Percentiles rank a stretch among this genome's conserved stretches.
Evolutionary conservation across 2,797 vertebrate species (phyloP).

Genomic region (Nasua narica): DNA sequence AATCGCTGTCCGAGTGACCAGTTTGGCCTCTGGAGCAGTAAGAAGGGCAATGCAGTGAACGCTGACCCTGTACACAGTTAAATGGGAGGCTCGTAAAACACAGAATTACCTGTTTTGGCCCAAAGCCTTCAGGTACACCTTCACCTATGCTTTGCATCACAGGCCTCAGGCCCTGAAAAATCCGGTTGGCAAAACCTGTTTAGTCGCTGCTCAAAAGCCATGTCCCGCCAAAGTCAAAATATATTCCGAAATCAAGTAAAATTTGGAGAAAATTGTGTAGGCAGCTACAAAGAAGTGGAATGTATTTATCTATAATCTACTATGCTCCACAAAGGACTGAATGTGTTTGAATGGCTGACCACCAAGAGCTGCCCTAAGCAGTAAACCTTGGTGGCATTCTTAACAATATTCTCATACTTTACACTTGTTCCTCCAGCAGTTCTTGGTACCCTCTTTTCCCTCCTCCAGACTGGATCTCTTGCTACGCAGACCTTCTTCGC

Average conservation of each 20-base stretch:
- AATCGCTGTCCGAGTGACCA: background rate
- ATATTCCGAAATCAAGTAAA: background rate
- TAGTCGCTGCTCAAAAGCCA: conserved; percentile 20
- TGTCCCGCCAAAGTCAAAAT: background rate
- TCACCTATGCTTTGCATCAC: background rate
- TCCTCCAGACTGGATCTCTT: background rate
- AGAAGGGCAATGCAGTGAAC: background rate
- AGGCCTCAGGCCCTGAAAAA: background rate
- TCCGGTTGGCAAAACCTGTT: background rate
- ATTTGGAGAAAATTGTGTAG: background rate
- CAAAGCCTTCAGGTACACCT: background rate
- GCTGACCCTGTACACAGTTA: background rate
- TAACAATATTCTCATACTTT: background rate
- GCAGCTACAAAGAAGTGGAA: background rate
- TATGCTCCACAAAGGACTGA: background rate
- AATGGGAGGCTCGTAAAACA: background rate
- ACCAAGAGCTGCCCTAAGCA: background rate
- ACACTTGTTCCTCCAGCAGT: background rate
- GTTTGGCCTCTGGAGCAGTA: background rate
- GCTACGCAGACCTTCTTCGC: background rate
- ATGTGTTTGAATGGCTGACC: background rate
- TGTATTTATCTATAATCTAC: background rate
- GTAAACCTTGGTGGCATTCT: fast-evolving
- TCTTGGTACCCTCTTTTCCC: background rate
- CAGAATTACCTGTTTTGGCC: background rate